Evolutionary conservation across 2,888 invertebrate genomes (phyloP), one percentile per base, ranked within the genome.

Genomic region (Camponotus fellah): DNA sequence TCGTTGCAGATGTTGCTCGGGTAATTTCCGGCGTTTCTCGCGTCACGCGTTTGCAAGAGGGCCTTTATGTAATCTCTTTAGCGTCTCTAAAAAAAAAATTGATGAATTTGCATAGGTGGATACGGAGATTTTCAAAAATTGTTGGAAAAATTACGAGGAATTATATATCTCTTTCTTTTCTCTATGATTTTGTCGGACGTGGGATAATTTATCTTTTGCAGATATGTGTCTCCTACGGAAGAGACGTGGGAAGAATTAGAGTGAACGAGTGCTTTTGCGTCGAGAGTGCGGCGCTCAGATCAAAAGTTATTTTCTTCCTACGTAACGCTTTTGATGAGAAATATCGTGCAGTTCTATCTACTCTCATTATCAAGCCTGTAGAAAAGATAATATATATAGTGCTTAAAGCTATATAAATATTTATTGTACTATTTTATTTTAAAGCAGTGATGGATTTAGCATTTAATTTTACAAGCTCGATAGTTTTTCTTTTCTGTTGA

Each of bases 1-100:
- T 69, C 77, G 69, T 79, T 58, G 77, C 77, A 79, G 77, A 69
- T 69, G 77, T 79, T 79, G 69, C 77, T 79, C 43, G 77, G 69
- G 56, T 69, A 79, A 79, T 79, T 69, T 79, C 77, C 77, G 77
- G 56, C 43, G 40, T 69, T 69, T 58, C 26, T 26, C 58, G 77
- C 66, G 32, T 53, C 65, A 12, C 43, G 43, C 53, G 76, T 76
- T 65, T 26, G 49, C 64, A 37, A 64, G 49, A 43, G 26, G 26
- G 9, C 32, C 56, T 43, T 68, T 69, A 58, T 53, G n/a, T 53
- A 53, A 32, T 46, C 26, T 32, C 32, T 26, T n/a, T n/a, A 40
- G n/a, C 21, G 4, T 65, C 6, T 21, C 34, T 49, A 79, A 58
- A 68, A 40, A 68, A 40, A 71, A 76, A 49, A 53, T 79, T 69